phyloP scores from a whole-genome alignment of 1,140 invertebrate genomes.

The Pomacea maculata region DNA sequence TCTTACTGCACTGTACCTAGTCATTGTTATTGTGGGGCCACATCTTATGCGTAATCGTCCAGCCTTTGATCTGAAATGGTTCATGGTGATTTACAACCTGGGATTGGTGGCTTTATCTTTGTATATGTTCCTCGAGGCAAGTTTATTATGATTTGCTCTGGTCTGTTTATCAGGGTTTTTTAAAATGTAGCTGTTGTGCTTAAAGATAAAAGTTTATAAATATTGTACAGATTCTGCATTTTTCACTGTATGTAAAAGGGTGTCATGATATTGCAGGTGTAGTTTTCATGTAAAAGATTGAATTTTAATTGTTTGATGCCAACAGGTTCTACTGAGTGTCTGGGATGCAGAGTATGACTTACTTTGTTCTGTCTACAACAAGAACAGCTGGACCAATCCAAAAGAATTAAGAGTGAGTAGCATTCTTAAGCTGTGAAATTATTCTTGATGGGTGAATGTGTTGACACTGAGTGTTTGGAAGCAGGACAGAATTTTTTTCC shows the following conservation, averaged over 20 bases:
- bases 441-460: no score
- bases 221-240: no score
- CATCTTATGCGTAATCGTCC: slow-evolving; percentile 88
- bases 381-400: slow-evolving; percentile 46
- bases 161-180: slow-evolving; percentile 12
- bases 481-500: no score
- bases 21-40: slow-evolving; percentile 73
- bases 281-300: no score
- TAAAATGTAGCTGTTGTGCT: no score
- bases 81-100: slow-evolving; percentile 86
- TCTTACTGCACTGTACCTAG: slow-evolving; percentile 63
- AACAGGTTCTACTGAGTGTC: slow-evolving; percentile 55
- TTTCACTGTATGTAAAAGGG: not conserved
- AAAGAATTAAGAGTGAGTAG: slow-evolving; percentile 53
- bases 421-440: no score
- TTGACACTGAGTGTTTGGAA: no score
- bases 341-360: slow-evolving; percentile 48
- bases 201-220: no score
- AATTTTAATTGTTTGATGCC: slow-evolving; percentile 5
- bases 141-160: not conserved
- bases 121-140: slow-evolving; percentile 72
- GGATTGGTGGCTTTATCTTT: slow-evolving; percentile 84
- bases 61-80: slow-evolving; percentile 81
- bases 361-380: slow-evolving; percentile 50
- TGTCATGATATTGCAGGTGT: not conserved